A percentile compares a stretch with the other conserved stretches of the same genome.
Evolutionary conservation across 2,888 invertebrate species (phyloP).

Genomic region (Balanococcus diminutus): DNA sequence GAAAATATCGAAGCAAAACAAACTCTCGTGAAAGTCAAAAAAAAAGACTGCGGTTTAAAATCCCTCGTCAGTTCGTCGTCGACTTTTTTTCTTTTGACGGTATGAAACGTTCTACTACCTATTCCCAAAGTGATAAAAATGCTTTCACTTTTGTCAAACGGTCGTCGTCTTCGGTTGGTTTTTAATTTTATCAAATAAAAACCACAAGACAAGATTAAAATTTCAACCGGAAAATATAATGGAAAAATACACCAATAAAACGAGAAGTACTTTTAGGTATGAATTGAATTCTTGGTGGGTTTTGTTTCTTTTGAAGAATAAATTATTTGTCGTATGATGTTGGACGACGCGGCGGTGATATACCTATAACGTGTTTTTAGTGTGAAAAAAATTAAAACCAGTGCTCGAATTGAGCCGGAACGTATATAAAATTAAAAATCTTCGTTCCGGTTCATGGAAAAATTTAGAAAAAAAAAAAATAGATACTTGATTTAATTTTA

Average conservation of each 20-base stretch:
- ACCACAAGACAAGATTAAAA: conserved; percentile 11
- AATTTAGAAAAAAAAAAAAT: too few relatives aligned
- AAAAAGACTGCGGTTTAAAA: background rate
- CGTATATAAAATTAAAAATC: too few relatives aligned
- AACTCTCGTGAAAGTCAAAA: background rate
- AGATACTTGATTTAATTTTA: too few relatives aligned
- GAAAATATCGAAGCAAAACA: conserved; percentile 24
- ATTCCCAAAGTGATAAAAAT: background rate
- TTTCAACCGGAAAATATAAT: background rate
- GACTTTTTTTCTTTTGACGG: background rate
- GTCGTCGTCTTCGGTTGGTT: background rate
- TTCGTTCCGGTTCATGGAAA: too few relatives aligned
- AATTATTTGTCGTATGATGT: background rate
- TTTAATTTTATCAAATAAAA: conserved; percentile 29
- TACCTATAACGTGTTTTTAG: too few relatives aligned
- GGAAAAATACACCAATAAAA: background rate
- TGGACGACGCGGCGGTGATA: too few relatives aligned
- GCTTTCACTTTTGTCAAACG: conserved; percentile 9
- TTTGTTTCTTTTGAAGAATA: background rate
- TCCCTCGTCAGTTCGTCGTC: background rate
- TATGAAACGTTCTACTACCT: background rate
- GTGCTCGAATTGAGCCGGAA: too few relatives aligned
- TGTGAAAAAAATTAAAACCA: too few relatives aligned
- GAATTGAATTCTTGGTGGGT: conserved; percentile 3
- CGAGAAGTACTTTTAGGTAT: background rate